A percentile compares a stretch with the other conserved stretches of the same genome.
Evolutionary conservation across 2,888 invertebrate species (phyloP).

Genomic region (Cheilosia grossa): DNA sequence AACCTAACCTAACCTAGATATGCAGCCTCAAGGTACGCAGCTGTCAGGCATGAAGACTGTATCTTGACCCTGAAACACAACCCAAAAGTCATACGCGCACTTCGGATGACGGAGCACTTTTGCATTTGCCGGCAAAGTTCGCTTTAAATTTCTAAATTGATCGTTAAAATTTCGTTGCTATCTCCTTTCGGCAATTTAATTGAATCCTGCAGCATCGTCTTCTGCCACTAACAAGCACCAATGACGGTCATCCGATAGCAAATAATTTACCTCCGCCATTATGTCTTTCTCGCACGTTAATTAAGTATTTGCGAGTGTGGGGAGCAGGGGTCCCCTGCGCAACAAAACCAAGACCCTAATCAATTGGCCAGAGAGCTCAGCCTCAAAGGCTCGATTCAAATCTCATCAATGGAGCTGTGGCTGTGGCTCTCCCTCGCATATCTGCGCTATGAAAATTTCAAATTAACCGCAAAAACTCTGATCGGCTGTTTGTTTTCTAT

Average conservation of each 20-base stretch:
- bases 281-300: constrained; percentile 52
- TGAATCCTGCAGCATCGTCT: constrained; percentile 27
- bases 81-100: no score
- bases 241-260: constrained; percentile 48
- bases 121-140: no score
- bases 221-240: neutral
- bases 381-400: constrained; percentile 48
- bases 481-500: constrained; percentile 59
- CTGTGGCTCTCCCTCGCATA: neutral
- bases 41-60: no score
- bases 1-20: no score
- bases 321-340: neutral
- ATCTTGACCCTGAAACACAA: no score
- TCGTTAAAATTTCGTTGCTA: no score
- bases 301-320: constrained; percentile 33
- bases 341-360: constrained; percentile 7
- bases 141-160: no score
- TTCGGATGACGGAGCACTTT: no score
- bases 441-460: constrained; percentile 31
- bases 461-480: constrained; percentile 52
- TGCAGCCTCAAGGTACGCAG: no score
- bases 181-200: constrained; percentile 38
- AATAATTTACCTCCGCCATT: constrained; percentile 48
- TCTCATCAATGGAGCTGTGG: constrained; percentile 39
- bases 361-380: constrained; percentile 30